These are phyloP conservation scores for Copidosoma floridanum DNA, from an alignment of 1,140 invertebrate species.

Conservation along the genomic window DNA sequence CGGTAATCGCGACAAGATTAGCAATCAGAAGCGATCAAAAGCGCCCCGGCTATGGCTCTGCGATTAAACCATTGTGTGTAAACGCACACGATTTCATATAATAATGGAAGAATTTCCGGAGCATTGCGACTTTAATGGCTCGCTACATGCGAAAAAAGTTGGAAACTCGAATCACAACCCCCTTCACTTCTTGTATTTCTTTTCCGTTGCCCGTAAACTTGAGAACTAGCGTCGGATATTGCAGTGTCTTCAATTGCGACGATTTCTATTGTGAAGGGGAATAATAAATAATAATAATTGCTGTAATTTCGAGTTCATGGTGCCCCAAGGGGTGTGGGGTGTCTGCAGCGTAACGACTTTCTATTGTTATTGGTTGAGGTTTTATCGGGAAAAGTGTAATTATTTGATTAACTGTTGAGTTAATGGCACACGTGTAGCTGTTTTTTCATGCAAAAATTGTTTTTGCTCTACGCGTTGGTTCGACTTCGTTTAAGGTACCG, in stretches of 20 bases:
- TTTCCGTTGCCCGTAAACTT: slow-evolving; percentile 11
- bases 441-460: too few relatives aligned
- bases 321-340: too few relatives aligned
- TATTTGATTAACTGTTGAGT: too few relatives aligned
- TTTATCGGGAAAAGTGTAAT: too few relatives aligned
- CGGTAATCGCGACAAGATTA: neutral
- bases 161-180: too few relatives aligned
- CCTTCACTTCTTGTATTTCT: too few relatives aligned
- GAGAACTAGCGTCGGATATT: neutral
- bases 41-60: neutral
- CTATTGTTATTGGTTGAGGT: too few relatives aligned
- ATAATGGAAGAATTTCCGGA: slow-evolving; percentile 6
- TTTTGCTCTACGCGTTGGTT: too few relatives aligned
- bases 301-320: too few relatives aligned
- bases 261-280: neutral
- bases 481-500: too few relatives aligned
- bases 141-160: neutral
- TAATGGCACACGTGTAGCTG: too few relatives aligned
- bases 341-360: too few relatives aligned
- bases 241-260: neutral
- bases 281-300: neutral
- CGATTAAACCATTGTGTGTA: slow-evolving; percentile 11
- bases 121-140: slow-evolving; percentile 6
- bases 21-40: slow-evolving; percentile 10
- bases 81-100: neutral